Evolutionary conservation across 2,113 vertebrate genomes (phyloP), one percentile per base, ranked within the genome.

Genomic region (Neodontobutis hainanensis): DNA sequence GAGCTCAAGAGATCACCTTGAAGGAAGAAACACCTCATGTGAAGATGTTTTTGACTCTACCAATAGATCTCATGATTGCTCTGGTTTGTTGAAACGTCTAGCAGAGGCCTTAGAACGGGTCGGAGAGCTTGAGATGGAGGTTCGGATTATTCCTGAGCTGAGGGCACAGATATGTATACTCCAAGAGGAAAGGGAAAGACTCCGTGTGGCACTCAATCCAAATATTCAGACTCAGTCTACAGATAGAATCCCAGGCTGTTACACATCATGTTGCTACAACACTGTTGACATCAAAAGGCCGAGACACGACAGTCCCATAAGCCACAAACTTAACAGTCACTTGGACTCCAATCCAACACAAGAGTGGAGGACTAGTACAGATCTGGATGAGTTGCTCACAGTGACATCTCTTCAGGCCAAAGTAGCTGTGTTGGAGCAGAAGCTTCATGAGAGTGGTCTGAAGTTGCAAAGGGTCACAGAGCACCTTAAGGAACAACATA

Each of bases 391-490:
- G 27, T 75, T 89, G 0, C 53, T 87, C 0, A 81, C 84, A 0
- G 78, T 94, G 4, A 81, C 86, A 0, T 83, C 73, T 0, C 92
- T 97, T 77, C 93, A 93, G 76, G 93, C 88, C 63, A 96, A 94
- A 78, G 78, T 97, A 15, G 83, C 85, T 0, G 81, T 61, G n/a
- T 81, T 98, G 43, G 93, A 97, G 84, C 90, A 94, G 60, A 92
- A 94, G 65, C 87, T 98, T 70, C 89, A 85, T 4, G 88, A 90
- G 65, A 92, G 92, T 10, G 89, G 87, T 3, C 77, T 87, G 65
- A 95, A 97, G 67, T 91, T 95, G 0, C 81, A 93, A 50, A 91
- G 59, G 70, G 81, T 92, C 50, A 82, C 78, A 46, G 86, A 82
- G 1, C 63, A 91, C 51, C 82, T 97, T 49, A 88, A 81, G 70